These are phyloP conservation scores for Plotosus lineatus DNA, from an alignment of 2,113 vertebrate genomes.

Conservation along the genomic window DNA sequence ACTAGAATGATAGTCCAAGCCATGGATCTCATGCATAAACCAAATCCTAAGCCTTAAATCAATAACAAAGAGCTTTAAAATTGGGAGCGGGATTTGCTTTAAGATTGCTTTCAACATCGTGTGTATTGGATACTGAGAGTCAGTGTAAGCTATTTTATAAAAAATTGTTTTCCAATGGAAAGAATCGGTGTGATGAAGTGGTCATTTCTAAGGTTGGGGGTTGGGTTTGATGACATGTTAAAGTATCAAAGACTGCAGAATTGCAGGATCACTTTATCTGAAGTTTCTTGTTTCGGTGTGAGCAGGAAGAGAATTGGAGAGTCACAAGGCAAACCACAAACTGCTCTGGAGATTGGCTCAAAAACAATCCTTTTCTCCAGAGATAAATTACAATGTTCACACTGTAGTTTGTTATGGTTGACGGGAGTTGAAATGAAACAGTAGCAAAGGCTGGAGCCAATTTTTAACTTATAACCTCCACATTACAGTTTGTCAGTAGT, in stretches of 20 bases:
- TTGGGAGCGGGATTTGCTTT: no score
- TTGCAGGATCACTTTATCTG: slow-evolving; percentile 48
- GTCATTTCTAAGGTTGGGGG: not conserved
- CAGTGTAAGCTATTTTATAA: not conserved
- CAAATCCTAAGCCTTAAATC: no score
- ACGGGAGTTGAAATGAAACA: not conserved
- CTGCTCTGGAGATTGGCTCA: slow-evolving; percentile 35
- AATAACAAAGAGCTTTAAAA: no score
- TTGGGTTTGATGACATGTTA: slow-evolving; percentile 64
- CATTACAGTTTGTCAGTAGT: not conserved
- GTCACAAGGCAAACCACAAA: slow-evolving; percentile 19
- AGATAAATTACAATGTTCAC: not conserved
- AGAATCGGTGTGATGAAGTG: not conserved
- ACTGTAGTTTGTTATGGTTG: slow-evolving; percentile 26
- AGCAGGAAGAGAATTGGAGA: slow-evolving; percentile 27
- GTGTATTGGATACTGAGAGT: not conserved
- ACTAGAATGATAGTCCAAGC: no score
- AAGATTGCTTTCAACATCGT: not conserved
- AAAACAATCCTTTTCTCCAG: slow-evolving; percentile 29
- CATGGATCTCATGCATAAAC: no score
- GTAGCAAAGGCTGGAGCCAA: not conserved
- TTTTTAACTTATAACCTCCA: not conserved
- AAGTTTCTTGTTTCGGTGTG: slow-evolving; percentile 51
- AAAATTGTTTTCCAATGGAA: not conserved
- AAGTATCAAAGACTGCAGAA: slow-evolving; percentile 58